phyloP scores from a whole-genome alignment of 2,797 vertebrate genomes.

The Poecilia picta region DNA sequence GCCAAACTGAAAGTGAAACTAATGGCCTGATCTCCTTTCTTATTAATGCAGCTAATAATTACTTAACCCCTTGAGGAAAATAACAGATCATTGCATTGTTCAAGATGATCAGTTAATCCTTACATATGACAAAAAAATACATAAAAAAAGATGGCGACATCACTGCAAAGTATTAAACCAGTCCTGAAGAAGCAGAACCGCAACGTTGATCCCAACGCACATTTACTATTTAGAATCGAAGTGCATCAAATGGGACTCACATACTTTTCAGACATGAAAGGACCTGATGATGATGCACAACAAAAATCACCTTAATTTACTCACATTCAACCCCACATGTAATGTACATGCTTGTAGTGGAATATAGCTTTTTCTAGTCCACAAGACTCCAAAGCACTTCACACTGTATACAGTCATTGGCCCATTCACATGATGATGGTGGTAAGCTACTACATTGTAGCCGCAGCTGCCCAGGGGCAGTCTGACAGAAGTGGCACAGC shows the following conservation, averaged over 20 bases:
- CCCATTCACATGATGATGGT: too few species aligned
- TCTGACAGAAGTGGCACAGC: too few species aligned
- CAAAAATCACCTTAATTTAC: background rate
- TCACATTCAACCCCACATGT: background rate
- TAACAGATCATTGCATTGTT: background rate
- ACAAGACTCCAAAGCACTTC: too few species aligned
- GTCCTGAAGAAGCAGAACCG: background rate
- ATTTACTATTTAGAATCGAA: background rate
- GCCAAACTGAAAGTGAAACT: background rate
- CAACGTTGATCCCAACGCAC: background rate
- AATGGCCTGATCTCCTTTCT: background rate
- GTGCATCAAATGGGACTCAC: background rate
- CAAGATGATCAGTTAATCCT: background rate
- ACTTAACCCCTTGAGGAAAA: background rate
- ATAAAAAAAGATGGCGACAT: background rate
- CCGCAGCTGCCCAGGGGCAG: too few species aligned
- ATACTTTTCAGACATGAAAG: background rate
- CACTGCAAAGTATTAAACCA: background rate
- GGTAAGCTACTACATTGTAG: too few species aligned
- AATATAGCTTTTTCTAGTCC: too few species aligned
- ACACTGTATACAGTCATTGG: too few species aligned
- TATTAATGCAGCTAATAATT: background rate
- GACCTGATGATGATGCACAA: background rate
- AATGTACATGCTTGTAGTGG: background rate
- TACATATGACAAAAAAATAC: background rate